These are phyloP conservation scores for Calephelis virginiensis DNA, from an alignment of 1,140 invertebrate species.

Conservation along the genomic window DNA sequence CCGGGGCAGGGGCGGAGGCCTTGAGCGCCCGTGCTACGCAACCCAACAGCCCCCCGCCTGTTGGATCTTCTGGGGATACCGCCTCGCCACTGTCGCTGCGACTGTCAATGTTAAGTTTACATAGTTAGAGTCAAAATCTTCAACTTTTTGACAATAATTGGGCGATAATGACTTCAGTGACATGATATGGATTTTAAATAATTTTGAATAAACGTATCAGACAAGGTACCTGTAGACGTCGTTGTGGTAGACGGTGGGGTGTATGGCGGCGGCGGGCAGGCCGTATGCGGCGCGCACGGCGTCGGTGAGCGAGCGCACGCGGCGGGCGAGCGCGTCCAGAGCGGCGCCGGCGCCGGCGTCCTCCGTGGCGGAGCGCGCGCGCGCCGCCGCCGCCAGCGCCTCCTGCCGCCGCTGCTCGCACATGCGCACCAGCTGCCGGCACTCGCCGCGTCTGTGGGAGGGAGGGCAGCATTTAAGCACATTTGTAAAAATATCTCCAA, in stretches of 20 bases:
- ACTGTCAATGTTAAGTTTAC: conserved; percentile 25
- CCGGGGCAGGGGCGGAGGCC: conserved; percentile 17
- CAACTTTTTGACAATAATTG: no score
- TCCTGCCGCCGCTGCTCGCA: conserved; percentile 86
- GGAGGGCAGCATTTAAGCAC: no score
- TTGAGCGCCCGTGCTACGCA: conserved; percentile 52
- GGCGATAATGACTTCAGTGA: no score
- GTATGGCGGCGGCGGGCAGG: conserved; percentile 86
- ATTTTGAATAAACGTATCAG: no score
- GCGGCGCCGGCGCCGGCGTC: conserved; percentile 82
- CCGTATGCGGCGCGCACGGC: conserved; percentile 82
- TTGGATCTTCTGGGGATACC: conserved; percentile 52
- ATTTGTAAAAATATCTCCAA: no score
- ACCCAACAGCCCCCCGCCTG: conserved; percentile 51
- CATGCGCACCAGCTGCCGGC: conserved; percentile 86
- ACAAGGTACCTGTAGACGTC: conserved; percentile 82
- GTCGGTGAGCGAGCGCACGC: conserved; percentile 83
- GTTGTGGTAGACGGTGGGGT: conserved; percentile 87
- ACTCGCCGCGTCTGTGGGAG: conserved; percentile 86
- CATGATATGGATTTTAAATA: no score
- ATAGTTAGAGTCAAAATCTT: no score
- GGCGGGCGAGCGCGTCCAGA: conserved; percentile 83
- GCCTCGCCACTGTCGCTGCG: conserved; percentile 68
- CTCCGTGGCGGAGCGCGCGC: conserved; percentile 80
- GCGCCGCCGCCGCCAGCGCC: conserved; percentile 80